Conservation (phyloP, 2,113 vertebrate species). For the Octodon degus region DNA sequence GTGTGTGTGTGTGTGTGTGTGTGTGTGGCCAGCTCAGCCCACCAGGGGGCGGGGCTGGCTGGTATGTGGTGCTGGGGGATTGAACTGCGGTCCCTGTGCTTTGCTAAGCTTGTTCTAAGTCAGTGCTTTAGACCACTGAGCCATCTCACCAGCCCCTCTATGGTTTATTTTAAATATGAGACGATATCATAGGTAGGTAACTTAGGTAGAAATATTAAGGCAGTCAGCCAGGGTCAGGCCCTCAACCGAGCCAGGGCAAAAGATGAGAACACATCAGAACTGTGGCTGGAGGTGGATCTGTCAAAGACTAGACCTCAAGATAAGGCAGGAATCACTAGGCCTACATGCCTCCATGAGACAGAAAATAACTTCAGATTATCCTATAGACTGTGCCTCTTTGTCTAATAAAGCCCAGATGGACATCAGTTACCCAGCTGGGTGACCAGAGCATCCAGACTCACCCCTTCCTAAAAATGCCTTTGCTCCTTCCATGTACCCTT, state of each 20-base stretch:
- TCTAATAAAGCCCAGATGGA: not conserved
- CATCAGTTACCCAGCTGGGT: not conserved
- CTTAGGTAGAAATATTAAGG: not conserved
- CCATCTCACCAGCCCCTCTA: too few relatives aligned
- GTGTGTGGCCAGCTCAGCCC: too few relatives aligned
- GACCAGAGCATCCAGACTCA: too few relatives aligned
- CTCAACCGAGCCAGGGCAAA: not conserved
- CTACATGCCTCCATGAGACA: not conserved
- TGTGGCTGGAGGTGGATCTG: not conserved
- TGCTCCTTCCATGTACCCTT: not conserved
- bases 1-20: too few relatives aligned
- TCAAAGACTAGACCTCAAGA: not conserved
- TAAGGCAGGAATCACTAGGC: not conserved
- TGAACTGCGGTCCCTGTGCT: too few relatives aligned
- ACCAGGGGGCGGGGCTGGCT: too few relatives aligned
- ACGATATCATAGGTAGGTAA: not conserved
- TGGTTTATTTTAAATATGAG: not conserved
- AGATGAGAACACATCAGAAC: not conserved
- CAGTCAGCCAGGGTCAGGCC: not conserved
- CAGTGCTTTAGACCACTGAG: too few relatives aligned
- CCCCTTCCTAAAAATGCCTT: not conserved
- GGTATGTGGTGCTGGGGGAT: too few relatives aligned
- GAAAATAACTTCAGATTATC: not conserved
- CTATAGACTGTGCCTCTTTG: not conserved
- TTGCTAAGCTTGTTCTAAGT: too few relatives aligned